A percentile compares a stretch with the other conserved stretches of the same genome.
Conservation (phyloP, 2,797 vertebrate species). For the Pangasius larnaudii region DNA sequence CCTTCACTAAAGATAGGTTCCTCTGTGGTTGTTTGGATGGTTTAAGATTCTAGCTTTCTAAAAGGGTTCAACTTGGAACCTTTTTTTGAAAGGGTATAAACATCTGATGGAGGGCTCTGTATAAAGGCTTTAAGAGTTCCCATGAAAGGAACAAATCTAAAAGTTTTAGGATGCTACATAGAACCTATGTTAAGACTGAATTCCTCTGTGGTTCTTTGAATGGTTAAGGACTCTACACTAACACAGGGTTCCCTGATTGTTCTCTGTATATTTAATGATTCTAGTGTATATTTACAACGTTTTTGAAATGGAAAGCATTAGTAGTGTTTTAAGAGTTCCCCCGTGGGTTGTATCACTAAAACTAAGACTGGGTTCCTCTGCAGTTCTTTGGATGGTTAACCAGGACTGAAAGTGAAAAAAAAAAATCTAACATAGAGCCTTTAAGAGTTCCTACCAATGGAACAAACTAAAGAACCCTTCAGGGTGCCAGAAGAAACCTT, state of each 20-base stretch:
- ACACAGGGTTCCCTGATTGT: neutral
- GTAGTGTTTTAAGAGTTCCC: neutral
- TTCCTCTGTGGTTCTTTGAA: neutral
- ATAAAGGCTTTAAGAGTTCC: neutral
- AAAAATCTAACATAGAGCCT: neutral
- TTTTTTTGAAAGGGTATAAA: neutral
- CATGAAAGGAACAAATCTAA: neutral
- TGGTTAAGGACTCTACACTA: neutral
- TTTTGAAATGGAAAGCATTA: neutral
- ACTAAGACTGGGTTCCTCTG: neutral
- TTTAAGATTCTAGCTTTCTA: neutral
- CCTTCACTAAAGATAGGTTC: neutral
- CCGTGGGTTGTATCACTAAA: neutral
- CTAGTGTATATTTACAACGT: neutral
- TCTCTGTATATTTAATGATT: neutral
- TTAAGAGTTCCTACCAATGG: neutral
- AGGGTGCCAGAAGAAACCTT: neutral
- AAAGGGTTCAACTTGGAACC: neutral
- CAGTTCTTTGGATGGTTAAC: neutral
- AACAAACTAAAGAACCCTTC: neutral
- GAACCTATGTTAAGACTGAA: neutral
- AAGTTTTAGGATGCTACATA: neutral
- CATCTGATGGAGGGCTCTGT: neutral
- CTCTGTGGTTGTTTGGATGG: neutral
- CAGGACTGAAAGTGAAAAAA: neutral